Evolutionary conservation across 2,797 vertebrate genomes (phyloP).

Genomic region (Lepilemur ruficaudatus): DNA sequence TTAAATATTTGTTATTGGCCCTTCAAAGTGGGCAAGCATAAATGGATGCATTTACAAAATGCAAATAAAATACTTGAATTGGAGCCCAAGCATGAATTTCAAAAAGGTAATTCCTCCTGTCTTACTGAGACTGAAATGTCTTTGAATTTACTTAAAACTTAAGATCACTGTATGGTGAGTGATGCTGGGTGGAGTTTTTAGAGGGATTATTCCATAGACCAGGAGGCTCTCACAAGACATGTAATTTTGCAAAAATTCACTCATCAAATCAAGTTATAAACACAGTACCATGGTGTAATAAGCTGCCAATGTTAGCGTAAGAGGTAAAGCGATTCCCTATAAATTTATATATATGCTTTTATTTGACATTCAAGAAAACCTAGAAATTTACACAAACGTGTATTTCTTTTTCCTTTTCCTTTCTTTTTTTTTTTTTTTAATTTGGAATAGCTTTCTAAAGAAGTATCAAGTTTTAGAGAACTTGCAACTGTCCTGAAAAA

Average conservation of each 20-base stretch:
- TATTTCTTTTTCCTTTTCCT: fast-evolving
- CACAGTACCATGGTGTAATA: background rate
- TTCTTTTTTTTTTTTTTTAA: background rate
- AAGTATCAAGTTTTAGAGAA: background rate
- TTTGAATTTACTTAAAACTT: background rate
- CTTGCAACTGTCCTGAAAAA: background rate
- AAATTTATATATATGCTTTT: background rate
- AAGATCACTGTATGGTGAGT: background rate
- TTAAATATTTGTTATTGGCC: background rate
- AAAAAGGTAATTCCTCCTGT: background rate
- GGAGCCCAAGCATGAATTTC: background rate
- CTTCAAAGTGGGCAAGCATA: background rate
- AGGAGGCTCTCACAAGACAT: background rate
- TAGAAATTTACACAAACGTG: background rate
- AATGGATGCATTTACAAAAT: background rate
- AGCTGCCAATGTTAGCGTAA: background rate
- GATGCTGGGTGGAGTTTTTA: background rate
- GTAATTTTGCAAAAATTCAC: background rate
- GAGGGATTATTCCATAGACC: background rate
- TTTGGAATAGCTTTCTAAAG: background rate
- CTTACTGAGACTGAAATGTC: background rate
- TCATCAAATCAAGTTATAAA: background rate
- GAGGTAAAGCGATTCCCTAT: background rate
- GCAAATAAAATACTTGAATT: background rate
- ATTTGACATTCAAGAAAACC: background rate